Evolutionary conservation across 2,113 vertebrate genomes (phyloP), one percentile per base, ranked within the genome.

Genomic region (Phyllopteryx taeniolatus): DNA sequence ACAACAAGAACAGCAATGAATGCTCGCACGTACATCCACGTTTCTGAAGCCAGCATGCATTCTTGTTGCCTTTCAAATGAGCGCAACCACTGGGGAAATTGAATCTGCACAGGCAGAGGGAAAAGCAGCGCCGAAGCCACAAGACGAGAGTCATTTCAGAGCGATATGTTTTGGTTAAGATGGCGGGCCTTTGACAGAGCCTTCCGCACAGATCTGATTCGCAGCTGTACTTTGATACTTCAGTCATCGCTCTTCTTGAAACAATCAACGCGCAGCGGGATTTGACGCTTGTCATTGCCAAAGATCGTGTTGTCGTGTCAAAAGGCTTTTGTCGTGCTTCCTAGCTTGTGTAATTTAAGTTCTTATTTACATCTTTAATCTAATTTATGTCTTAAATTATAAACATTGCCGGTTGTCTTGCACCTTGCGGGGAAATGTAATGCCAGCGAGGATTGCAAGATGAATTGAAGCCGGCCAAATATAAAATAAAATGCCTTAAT

Each of bases 301-400:
- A 80, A 84, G 72, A 81, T 35, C 44, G 31, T 27, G 57, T 68
- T 68, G 43, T 81, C 73, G 72, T 82, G 78, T 81, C 57, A 35
- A 85, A 72, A 81, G 44, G 42, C 63, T 81, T 67, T 84, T 77
- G 83, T 88, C 80, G 12, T 85, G 75, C 83, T 82, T 82, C 76
- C 69, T 82, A 64, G 67, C 47, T 73, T 88, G 89, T 89, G 79
- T 92, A 91, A 93, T 93, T 94, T 94, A 94, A 94, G 87, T 86
- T 88, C 88, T 82, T 91, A 90, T 93, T 92, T 91, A 91, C 90
- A 87, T 81, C 47, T 92, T 85, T 81, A 88, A 79, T 86, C 83
- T 93, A 92, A 94, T 93, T 94, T 94, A 94, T 93, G 90, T 82
- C 82, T 92, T 94, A 94, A 94, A 90, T 94, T 94, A 93, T 94